Evolutionary conservation across 2,797 vertebrate genomes (phyloP).

Genomic region (Falco cherrug): DNA sequence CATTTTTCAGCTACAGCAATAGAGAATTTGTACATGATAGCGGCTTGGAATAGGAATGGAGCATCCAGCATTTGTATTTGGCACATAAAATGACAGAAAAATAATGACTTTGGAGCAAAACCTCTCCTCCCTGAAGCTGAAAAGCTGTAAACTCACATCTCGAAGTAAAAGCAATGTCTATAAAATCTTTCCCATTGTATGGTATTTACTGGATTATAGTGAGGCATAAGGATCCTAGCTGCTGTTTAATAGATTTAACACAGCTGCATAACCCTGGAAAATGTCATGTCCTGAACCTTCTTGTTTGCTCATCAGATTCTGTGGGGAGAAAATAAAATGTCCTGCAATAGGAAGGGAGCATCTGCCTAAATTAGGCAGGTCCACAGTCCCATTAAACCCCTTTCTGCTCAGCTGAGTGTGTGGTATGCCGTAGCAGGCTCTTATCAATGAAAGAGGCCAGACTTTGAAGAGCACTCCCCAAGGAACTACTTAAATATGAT

Average conservation of each 20-base stretch:
- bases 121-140: not conserved
- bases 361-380: not conserved
- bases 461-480: not conserved
- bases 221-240: constrained; percentile 18
- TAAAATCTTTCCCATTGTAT: constrained; percentile 28
- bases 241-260: constrained; percentile 53
- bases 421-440: not conserved
- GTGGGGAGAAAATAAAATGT: not conserved
- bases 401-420: not conserved
- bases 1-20: not conserved
- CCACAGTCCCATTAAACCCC: not conserved
- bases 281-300: not conserved
- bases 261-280: constrained; percentile 45
- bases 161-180: constrained; percentile 36
- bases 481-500: not conserved
- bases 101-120: constrained; percentile 15
- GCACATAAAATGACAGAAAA: not conserved
- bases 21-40: not conserved
- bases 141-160: constrained; percentile 23
- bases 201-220: constrained; percentile 55
- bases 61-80: constrained; percentile 22
- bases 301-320: not conserved
- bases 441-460: not conserved
- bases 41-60: not conserved
- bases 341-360: not conserved